Conservation (phyloP, 2,888 invertebrate genomes). For the Ctena decussata region DNA sequence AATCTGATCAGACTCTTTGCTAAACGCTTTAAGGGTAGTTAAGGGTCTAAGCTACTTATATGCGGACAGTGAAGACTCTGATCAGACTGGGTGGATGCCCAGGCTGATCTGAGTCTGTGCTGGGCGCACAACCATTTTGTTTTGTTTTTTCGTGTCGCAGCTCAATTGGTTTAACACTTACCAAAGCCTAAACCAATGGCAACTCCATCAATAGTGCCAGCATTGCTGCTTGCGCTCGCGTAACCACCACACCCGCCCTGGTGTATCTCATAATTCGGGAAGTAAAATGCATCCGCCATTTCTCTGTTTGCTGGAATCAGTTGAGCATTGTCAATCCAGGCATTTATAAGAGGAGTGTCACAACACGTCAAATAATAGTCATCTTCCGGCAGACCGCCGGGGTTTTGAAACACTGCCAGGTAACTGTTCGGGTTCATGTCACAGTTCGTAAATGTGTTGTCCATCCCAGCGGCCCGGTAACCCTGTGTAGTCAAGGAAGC, state of each 20-base stretch:
- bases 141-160: no score
- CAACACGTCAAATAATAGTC: slow-evolving; percentile 4
- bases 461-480: background rate
- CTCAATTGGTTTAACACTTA: no score
- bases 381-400: background rate
- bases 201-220: background rate
- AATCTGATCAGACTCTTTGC: no score
- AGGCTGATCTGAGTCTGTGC: no score
- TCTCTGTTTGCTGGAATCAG: background rate
- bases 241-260: slow-evolving; percentile 20
- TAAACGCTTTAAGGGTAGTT: no score
- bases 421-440: slow-evolving; percentile 16
- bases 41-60: no score
- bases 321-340: background rate
- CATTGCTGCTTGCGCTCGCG: background rate
- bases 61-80: no score
- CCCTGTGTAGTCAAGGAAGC: background rate
- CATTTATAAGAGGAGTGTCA: background rate
- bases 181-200: slow-evolving; percentile 12
- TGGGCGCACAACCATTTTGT: no score
- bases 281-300: background rate
- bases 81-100: no score
- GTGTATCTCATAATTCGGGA: slow-evolving; percentile 18
- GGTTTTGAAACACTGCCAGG: slow-evolving; percentile 1
- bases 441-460: background rate